A percentile compares a stretch with the other conserved stretches of the same genome.
phyloP scores from a whole-genome alignment of 1,140 invertebrate genomes.

The Holotrichia oblita region DNA sequence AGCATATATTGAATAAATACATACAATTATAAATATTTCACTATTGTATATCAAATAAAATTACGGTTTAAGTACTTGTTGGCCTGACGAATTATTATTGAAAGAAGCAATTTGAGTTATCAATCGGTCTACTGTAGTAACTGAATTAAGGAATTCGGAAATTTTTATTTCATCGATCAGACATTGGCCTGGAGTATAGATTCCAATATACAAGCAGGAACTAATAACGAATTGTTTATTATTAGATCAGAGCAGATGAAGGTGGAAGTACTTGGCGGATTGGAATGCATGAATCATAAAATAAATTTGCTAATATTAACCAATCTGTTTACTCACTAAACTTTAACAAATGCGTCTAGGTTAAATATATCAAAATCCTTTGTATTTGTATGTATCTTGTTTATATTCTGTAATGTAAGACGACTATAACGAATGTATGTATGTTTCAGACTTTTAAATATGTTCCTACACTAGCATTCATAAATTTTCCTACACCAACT shows the following conservation, averaged over 20 bases:
- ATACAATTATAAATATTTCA: too few species aligned
- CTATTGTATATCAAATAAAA: too few species aligned
- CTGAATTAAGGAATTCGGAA: background rate
- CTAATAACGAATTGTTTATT: background rate
- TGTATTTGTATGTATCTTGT: too few species aligned
- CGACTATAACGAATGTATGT: too few species aligned
- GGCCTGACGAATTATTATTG: too few species aligned
- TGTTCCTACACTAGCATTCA: too few species aligned
- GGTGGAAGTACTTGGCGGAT: background rate
- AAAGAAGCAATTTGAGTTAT: too few species aligned
- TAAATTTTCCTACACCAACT: too few species aligned
- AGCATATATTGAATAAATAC: too few species aligned
- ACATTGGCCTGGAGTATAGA: background rate
- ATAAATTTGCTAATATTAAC: background rate
- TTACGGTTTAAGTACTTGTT: too few species aligned
- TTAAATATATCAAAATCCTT: background rate
- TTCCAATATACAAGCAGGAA: background rate
- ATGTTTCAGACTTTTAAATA: too few species aligned
- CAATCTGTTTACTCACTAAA: background rate
- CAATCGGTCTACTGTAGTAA: background rate
- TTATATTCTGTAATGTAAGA: too few species aligned
- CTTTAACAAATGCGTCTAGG: background rate
- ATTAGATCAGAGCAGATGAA: background rate
- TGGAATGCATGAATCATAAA: conserved; percentile 6
- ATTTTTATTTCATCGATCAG: background rate